These are phyloP conservation scores for Molorchus minor DNA, from an alignment of 2,888 invertebrate species.

Conservation along the genomic window DNA sequence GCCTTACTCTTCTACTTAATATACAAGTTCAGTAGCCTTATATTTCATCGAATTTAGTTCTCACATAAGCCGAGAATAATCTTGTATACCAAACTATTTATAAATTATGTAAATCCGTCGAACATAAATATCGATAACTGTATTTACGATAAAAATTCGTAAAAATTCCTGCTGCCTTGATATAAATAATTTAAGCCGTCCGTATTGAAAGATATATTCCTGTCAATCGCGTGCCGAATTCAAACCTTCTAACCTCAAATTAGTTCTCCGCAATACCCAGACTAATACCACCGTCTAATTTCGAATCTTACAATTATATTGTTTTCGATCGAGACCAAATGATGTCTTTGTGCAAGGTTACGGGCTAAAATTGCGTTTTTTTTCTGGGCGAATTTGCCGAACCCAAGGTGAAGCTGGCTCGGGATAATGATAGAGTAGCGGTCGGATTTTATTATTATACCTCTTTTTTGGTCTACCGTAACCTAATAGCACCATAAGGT, in stretches of 20 bases:
- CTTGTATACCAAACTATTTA: too few relatives aligned
- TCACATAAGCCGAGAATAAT: too few relatives aligned
- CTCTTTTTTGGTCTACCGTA: conserved; percentile 46
- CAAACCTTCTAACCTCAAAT: conserved; percentile 29
- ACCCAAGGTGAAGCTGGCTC: conserved; percentile 41
- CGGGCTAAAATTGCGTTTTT: conserved; percentile 37
- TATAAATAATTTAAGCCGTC: too few relatives aligned
- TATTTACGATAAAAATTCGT: too few relatives aligned
- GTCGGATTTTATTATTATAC: conserved; percentile 38
- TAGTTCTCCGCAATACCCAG: conserved; percentile 28
- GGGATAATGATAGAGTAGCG: conserved; percentile 47
- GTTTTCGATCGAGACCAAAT: conserved; percentile 39
- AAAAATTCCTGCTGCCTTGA: too few relatives aligned
- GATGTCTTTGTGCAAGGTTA: conserved; percentile 37
- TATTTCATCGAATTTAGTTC: too few relatives aligned
- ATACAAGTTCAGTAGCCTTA: too few relatives aligned
- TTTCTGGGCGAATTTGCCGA: conserved; percentile 32
- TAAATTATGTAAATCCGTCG: too few relatives aligned
- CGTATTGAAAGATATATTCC: too few relatives aligned
- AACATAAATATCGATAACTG: too few relatives aligned
- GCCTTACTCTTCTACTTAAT: too few relatives aligned
- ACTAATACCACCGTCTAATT: conserved; percentile 31
- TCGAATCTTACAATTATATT: conserved; percentile 41
- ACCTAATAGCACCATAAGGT: conserved; percentile 39
- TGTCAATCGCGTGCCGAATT: conserved; percentile 34